Evolutionary conservation across 2,888 invertebrate genomes (phyloP).

Genomic region (Epistrophe eligans): DNA sequence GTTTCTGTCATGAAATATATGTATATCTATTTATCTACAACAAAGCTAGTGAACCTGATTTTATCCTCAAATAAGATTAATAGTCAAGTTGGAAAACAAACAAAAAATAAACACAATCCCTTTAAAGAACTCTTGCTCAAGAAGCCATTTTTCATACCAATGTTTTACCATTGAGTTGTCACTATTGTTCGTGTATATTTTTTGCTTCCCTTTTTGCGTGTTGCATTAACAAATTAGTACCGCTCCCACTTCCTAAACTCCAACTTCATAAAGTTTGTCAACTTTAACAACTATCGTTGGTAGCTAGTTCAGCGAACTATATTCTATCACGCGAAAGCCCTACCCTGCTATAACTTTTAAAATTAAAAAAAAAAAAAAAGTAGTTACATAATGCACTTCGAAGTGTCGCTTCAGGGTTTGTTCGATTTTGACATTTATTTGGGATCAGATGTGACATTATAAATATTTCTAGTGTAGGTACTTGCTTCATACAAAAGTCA

Average conservation of each 20-base stretch:
- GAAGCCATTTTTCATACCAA: conserved; percentile 61
- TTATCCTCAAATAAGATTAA: conserved; percentile 27
- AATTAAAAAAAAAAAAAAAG: background rate
- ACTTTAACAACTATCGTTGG: background rate
- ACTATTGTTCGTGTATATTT: conserved; percentile 57
- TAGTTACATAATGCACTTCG: conserved; percentile 19
- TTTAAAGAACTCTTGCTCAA: background rate
- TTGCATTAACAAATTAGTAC: conserved; percentile 71
- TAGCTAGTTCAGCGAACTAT: conserved; percentile 23
- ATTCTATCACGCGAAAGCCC: conserved; percentile 4
- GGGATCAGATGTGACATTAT: conserved; percentile 61
- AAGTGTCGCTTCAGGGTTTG: background rate
- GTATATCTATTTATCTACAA: background rate
- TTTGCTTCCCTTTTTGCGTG: conserved; percentile 26
- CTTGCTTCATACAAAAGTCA: background rate
- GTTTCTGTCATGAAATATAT: background rate
- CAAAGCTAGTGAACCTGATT: conserved; percentile 21
- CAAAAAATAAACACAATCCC: background rate
- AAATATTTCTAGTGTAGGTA: background rate
- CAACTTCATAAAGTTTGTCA: conserved; percentile 44
- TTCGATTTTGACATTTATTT: conserved; percentile 48
- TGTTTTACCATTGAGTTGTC: conserved; percentile 44
- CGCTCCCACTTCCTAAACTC: conserved; percentile 42
- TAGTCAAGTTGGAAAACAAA: background rate
- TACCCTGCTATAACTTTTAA: conserved; percentile 37